Conservation (phyloP, 2,113 vertebrate genomes). For the Zootoca vivipara region DNA sequence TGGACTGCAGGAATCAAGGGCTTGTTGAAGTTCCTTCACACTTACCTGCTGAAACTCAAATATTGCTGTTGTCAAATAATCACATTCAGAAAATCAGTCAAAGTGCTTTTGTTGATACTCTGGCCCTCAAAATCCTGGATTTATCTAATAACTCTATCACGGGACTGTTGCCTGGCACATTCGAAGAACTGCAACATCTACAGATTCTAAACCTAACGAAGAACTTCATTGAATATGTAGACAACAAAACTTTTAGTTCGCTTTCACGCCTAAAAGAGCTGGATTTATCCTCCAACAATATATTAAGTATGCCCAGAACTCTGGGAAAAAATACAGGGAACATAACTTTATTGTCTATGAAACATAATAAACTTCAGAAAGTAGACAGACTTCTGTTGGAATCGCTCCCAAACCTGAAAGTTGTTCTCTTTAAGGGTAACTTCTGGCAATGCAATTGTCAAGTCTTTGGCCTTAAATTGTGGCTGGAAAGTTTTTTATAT, state of each 20-base stretch:
- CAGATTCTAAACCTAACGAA: slow-evolving; percentile 87
- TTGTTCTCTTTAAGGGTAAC: slow-evolving; percentile 86
- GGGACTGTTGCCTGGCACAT: slow-evolving; percentile 80
- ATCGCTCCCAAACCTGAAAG: slow-evolving; percentile 83
- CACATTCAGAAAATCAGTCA: slow-evolving; percentile 85
- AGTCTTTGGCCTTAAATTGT: slow-evolving; percentile 91
- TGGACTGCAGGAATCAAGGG: slow-evolving; percentile 88
- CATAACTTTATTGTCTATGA: slow-evolving; percentile 86
- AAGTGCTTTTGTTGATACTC: slow-evolving; percentile 83
- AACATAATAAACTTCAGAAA: slow-evolving; percentile 86
- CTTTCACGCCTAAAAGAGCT: slow-evolving; percentile 86
- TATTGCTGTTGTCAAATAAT: slow-evolving; percentile 90
- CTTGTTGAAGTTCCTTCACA: slow-evolving; percentile 84
- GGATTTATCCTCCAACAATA: slow-evolving; percentile 91
- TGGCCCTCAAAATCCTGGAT: slow-evolving; percentile 84
- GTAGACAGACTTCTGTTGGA: slow-evolving; percentile 87
- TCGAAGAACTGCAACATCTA: slow-evolving; percentile 83
- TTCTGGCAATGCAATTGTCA: slow-evolving; percentile 95
- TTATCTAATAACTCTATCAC: slow-evolving; percentile 93
- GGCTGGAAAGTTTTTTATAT: slow-evolving; percentile 94
- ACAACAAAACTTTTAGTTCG: slow-evolving; percentile 85
- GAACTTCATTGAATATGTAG: slow-evolving; percentile 87
- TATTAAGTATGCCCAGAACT: slow-evolving; percentile 82
- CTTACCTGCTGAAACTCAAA: slow-evolving; percentile 85
- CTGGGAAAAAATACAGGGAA: slow-evolving; percentile 85